Evolutionary conservation across 2,797 vertebrate species (phyloP).

Genomic region (Anabas testudineus): DNA sequence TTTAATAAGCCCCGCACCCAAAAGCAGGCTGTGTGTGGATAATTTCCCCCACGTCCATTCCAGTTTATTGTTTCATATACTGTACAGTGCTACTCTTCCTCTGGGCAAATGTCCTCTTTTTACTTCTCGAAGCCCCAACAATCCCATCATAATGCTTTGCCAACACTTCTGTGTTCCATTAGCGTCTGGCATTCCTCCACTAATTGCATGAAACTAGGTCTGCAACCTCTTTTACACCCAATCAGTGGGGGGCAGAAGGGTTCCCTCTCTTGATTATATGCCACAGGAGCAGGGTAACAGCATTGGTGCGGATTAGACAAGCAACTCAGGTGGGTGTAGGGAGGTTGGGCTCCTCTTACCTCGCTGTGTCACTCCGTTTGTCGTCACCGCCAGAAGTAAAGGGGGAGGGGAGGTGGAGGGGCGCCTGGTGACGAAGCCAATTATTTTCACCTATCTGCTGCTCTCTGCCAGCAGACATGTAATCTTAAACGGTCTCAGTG

Average conservation of each 20-base stretch:
- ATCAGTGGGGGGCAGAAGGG: constrained; percentile 72
- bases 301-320: constrained; percentile 34
- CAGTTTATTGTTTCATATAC: constrained; percentile 69
- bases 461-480: constrained; percentile 79
- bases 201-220: constrained; percentile 84
- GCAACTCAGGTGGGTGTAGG: constrained; percentile 54
- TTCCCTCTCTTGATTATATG: constrained; percentile 75
- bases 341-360: constrained; percentile 51
- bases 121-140: constrained; percentile 60
- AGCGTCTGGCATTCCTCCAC: constrained; percentile 77
- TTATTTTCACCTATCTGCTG: constrained; percentile 83
- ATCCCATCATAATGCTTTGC: constrained; percentile 67
- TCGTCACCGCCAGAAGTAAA: constrained; percentile 52
- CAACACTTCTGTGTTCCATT: constrained; percentile 77
- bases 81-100: constrained; percentile 59
- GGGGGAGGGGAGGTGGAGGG: constrained; percentile 33
- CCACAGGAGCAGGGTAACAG: constrained; percentile 53
- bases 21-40: constrained; percentile 56
- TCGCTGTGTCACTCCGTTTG: constrained; percentile 50
- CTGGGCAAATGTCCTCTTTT: constrained; percentile 62
- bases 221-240: constrained; percentile 82
- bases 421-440: constrained; percentile 77
- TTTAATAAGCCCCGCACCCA: constrained; percentile 50
- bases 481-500: constrained; percentile 80
- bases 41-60: constrained; percentile 67